Evolutionary conservation across 2,113 vertebrate species (phyloP), one percentile per base, ranked within the genome.

Genomic region (Brachyhypopomus occidentalis): DNA sequence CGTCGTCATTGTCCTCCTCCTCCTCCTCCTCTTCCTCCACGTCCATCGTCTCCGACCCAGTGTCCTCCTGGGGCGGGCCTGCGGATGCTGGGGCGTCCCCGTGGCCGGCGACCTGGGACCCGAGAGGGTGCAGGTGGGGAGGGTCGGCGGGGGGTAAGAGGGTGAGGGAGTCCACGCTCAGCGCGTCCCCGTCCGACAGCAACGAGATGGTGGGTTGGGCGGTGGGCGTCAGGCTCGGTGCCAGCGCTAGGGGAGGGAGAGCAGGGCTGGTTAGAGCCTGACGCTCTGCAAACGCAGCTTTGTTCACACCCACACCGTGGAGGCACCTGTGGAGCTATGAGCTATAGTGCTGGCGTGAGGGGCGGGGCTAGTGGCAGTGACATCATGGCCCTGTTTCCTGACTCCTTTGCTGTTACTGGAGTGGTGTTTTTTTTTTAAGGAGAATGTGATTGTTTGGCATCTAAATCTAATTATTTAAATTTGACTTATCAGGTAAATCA

Each of bases 161-260:
- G 0, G 98, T 99, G 45, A 98, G 95, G 0, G 97, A 98, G 89
- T 99, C 98, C 17, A 96, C 93, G 0, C 96, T 98, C 34, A 97
- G 91, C 0, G 93, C 36, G 72, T 98, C 97, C 0, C 94, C 86
- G 84, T 96, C 94, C 0, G 94, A 96, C 83, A 99, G 92, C 75
- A 99, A 91, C 25, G 98, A 99, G 90, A 99, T 96, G 17, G 95
- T 95, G 84, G 98, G 98, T 91, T 99, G 98, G 76, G 93, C 94
- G 0, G 97, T 92, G 0, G 97, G 97, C 69, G 94, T 96, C 87
- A 99, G 94, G 92, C 97, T 99, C n/a, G 98, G 98, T 8, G 96
- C 95, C 85, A 98, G 87, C 59, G 91, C 89, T 0, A 89, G 85
- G 1, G 90, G 85, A 83, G 85, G 89, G 41, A 78, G 73, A 75